phyloP scores from a whole-genome alignment of 2,888 invertebrate genomes.

The Pandemis cinnamomeana region DNA sequence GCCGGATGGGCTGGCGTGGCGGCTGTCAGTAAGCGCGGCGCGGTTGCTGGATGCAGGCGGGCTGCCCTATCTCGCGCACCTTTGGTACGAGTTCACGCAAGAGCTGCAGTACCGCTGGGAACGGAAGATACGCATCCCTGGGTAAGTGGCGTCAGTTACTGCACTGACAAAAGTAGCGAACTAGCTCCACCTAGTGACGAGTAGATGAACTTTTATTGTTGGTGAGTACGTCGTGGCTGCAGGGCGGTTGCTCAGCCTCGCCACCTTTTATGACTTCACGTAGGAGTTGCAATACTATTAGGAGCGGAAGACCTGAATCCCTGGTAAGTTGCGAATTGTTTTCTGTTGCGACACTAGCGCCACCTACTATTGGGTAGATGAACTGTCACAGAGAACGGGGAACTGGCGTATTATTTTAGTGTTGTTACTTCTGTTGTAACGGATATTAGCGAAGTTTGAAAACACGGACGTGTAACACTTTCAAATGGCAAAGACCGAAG shows the following conservation, averaged over 20 bases:
- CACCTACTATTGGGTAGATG: background rate
- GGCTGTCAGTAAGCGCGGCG: conserved; percentile 90
- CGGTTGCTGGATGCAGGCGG: conserved; percentile 90
- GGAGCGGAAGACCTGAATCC: too few relatives aligned
- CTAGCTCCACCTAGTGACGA: background rate
- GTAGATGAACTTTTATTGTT: background rate
- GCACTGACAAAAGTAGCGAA: background rate
- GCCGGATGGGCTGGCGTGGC: conserved; percentile 91
- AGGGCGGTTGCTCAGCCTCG: background rate
- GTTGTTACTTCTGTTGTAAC: too few relatives aligned
- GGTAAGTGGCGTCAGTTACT: conserved; percentile 86
- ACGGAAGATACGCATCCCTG: conserved; percentile 89
- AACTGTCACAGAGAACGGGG: background rate
- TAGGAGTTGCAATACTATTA: too few relatives aligned
- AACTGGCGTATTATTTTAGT: background rate
- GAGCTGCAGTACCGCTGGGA: conserved; percentile 97
- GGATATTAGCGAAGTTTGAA: too few relatives aligned
- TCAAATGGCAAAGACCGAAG: too few relatives aligned
- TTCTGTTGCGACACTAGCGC: background rate
- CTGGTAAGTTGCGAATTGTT: too few relatives aligned
- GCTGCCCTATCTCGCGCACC: conserved; percentile 91
- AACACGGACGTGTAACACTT: too few relatives aligned
- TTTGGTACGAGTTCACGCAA: conserved; percentile 97
- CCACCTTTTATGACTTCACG: background rate
- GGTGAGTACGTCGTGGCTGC: background rate